Conservation (phyloP, 2,888 invertebrate genomes). For the Netelia fuscicornis region DNA sequence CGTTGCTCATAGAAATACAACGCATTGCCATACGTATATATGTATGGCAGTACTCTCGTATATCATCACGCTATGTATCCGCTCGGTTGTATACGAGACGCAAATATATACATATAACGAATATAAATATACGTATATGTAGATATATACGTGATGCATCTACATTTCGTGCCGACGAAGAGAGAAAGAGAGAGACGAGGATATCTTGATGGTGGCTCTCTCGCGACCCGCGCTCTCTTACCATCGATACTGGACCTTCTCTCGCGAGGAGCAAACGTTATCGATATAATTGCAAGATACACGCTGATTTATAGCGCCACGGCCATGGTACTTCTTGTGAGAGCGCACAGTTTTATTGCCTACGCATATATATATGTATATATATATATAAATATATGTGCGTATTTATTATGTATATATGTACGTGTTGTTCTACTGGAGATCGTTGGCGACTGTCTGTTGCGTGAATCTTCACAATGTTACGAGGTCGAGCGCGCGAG, state of each 20-base stretch:
- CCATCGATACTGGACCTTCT: conserved; percentile 77
- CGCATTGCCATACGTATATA: conserved; percentile 4
- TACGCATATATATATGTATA: background rate
- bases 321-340: conserved; percentile 45
- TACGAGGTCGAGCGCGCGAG: too few relatives aligned
- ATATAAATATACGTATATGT: conserved; percentile 22
- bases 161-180: conserved; percentile 39
- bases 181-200: conserved; percentile 69
- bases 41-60: conserved; percentile 54
- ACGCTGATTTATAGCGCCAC: conserved; percentile 76
- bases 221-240: conserved; percentile 67
- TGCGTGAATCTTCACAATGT: conserved; percentile 2
- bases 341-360: conserved; percentile 59
- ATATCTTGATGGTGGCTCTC: conserved; percentile 69
- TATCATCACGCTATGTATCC: conserved; percentile 59
- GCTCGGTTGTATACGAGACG: conserved; percentile 31
- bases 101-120: conserved; percentile 30
- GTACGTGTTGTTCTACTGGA: background rate
- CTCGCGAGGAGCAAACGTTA: conserved; percentile 72
- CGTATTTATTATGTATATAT: background rate
- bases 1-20: conserved; percentile 58
- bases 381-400: background rate
- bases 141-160: conserved; percentile 44
- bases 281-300: conserved; percentile 82
- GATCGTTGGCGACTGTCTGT: conserved; percentile 10